Conservation (phyloP, 1,140 invertebrate genomes). For the Trichogramma pretiosum region DNA sequence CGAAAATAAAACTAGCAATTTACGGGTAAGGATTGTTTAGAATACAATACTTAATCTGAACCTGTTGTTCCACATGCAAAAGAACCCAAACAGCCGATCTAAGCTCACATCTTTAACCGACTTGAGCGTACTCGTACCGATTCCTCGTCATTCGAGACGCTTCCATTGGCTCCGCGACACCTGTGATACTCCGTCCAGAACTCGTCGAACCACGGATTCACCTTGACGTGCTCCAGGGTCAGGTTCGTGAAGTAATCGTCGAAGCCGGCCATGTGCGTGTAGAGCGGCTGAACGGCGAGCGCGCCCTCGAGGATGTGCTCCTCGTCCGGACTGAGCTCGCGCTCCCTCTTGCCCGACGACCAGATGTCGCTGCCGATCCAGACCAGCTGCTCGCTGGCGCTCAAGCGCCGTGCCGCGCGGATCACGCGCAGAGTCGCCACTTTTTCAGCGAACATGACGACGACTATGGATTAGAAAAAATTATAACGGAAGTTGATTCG, state of each 20-base stretch:
- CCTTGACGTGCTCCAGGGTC: conserved; percentile 27
- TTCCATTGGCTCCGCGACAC: conserved; percentile 23
- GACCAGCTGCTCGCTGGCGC: conserved; percentile 37
- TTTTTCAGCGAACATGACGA: conserved; percentile 50
- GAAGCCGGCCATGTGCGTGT: conserved; percentile 42
- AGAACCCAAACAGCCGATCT: no score
- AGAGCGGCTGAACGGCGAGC: conserved; percentile 49
- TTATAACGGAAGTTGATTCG: not conserved
- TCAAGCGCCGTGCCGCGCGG: conserved; percentile 37
- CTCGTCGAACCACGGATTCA: conserved; percentile 56
- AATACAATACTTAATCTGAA: no score
- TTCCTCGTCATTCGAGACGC: not conserved
- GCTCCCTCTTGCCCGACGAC: conserved; percentile 33
- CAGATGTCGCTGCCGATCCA: conserved; percentile 53
- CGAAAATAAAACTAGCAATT: no score
- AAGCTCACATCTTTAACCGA: no score
- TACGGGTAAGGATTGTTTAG: no score
- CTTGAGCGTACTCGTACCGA: no score
- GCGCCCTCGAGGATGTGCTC: conserved; percentile 46
- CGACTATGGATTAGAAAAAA: conserved; percentile 35
- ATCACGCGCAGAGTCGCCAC: conserved; percentile 41
- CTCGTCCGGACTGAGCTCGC: conserved; percentile 24
- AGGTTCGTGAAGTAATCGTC: conserved; percentile 48
- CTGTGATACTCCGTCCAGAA: conserved; percentile 56
- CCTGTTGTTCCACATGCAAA: no score